Conservation (phyloP, 2,113 vertebrate species). For the human (Homo sapiens) region DNA sequence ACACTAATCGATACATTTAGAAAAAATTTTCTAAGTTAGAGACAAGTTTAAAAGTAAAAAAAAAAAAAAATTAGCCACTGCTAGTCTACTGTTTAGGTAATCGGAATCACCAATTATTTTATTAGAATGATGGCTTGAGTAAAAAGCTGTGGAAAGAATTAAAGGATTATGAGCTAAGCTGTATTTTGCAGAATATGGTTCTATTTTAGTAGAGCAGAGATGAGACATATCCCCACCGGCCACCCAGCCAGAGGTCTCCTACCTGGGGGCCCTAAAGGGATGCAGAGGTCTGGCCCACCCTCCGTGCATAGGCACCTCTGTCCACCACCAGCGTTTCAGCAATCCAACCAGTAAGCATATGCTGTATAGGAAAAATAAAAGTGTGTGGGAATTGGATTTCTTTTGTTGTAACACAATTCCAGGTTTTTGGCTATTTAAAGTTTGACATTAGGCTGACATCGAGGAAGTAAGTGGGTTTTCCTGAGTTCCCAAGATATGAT, state of each 20-base stretch:
- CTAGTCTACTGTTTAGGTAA: slow-evolving; percentile 8
- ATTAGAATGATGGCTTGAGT: background rate
- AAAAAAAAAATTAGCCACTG: background rate
- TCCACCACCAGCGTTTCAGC: background rate
- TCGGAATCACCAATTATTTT: background rate
- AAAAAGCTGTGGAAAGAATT: background rate
- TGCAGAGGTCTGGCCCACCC: background rate
- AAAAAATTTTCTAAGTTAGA: background rate
- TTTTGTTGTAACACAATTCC: background rate
- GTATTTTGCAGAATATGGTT: background rate
- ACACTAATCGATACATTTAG: background rate
- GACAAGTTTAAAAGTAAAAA: background rate
- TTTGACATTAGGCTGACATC: background rate
- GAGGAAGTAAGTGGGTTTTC: slow-evolving; percentile 11
- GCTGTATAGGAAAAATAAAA: background rate
- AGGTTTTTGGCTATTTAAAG: background rate
- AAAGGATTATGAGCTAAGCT: slow-evolving; percentile 4
- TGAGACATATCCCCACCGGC: background rate
- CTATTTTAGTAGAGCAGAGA: background rate
- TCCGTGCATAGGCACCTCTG: background rate
- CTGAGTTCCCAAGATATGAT: background rate
- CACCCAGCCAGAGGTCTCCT: background rate
- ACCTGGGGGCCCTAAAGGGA: background rate
- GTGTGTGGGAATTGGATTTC: background rate
- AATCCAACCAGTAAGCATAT: background rate